Percentiles rank a stretch among this genome's conserved stretches.
phyloP scores from a whole-genome alignment of 2,888 invertebrate genomes.

The Aquatica leii region DNA sequence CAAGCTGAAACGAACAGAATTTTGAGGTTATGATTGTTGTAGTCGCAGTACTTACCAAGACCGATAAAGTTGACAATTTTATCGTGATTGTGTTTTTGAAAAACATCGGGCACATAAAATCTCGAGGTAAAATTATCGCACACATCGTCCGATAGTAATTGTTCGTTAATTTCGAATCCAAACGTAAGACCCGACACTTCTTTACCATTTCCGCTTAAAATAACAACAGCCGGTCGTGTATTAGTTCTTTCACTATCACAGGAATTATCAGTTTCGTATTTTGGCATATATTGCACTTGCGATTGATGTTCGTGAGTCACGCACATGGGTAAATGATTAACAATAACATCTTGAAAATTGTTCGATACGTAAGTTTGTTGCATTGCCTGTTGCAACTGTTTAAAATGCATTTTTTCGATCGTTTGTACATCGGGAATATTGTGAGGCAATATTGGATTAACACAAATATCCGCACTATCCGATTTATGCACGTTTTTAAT shows the following conservation, averaged over 20 bases:
- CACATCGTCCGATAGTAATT: constrained; percentile 66
- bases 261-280: not conserved
- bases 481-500: constrained; percentile 15
- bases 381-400: constrained; percentile 56
- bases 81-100: constrained; percentile 62
- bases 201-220: constrained; percentile 70
- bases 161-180: constrained; percentile 81
- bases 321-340: constrained; percentile 12
- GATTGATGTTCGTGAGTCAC: too few relatives aligned
- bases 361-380: constrained; percentile 32
- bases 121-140: constrained; percentile 61
- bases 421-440: constrained; percentile 62
- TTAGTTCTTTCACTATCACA: constrained; percentile 37
- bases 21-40: too few relatives aligned
- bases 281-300: constrained; percentile 5
- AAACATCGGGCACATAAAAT: constrained; percentile 59
- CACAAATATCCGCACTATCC: constrained; percentile 13
- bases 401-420: constrained; percentile 63
- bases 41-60: constrained; percentile 66
- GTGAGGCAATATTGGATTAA: constrained; percentile 52
- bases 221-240: constrained; percentile 75
- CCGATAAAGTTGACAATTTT: constrained; percentile 71
- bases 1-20: constrained; percentile 68
- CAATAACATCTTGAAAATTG: constrained; percentile 24
- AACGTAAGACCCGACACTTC: constrained; percentile 78